Evolutionary conservation across 2,888 invertebrate genomes (phyloP).

Genomic region (Trichogramma dendrolimi): DNA sequence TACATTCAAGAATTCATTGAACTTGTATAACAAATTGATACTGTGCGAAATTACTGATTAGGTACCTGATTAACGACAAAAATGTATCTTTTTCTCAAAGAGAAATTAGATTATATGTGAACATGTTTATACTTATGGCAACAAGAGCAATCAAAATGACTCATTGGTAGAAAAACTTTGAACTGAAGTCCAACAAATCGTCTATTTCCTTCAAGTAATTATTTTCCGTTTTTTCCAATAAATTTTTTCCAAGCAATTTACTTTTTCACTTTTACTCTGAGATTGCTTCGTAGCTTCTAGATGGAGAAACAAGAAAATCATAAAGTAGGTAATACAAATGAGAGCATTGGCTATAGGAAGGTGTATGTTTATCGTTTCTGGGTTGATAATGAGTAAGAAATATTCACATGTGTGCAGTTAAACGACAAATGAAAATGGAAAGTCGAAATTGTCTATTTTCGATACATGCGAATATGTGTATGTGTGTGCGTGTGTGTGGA

Average conservation of each 20-base stretch:
- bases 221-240: not conserved
- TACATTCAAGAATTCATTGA: too few species aligned
- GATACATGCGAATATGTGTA: not conserved
- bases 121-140: too few species aligned
- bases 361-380: too few species aligned
- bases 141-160: too few species aligned
- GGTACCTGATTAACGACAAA: too few species aligned
- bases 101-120: too few species aligned
- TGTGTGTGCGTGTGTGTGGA: too few species aligned
- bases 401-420: not conserved
- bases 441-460: slow-evolving; percentile 25
- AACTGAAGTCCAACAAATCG: slow-evolving; percentile 3
- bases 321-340: slow-evolving; percentile 18
- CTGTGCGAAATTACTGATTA: too few species aligned
- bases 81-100: too few species aligned
- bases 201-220: slow-evolving; percentile 14
- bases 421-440: slow-evolving; percentile 28
- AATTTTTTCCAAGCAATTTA: not conserved
- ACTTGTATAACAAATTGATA: too few species aligned
- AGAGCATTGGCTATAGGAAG: slow-evolving; percentile 7
- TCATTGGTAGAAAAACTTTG: too few species aligned
- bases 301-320: slow-evolving; percentile 1
- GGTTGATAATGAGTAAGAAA: not conserved
- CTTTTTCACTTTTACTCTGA: slow-evolving; percentile 2
- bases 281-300: not conserved